phyloP scores from a whole-genome alignment of 1,140 invertebrate species.

The Atta colombica region DNA sequence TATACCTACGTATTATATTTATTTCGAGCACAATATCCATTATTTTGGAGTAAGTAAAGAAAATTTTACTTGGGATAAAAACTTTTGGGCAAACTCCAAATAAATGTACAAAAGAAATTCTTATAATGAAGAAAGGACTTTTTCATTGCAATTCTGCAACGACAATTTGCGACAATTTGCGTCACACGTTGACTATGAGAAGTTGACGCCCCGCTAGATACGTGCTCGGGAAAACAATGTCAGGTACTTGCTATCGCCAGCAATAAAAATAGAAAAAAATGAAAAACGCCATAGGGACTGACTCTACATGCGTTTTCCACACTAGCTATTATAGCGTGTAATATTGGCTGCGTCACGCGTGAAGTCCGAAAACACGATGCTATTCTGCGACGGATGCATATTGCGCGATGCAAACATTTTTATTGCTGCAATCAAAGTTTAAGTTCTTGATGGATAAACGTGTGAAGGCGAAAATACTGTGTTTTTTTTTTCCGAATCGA shows the following conservation, averaged over 20 bases:
- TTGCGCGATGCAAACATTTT: slow-evolving; percentile 40
- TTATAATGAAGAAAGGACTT: background rate
- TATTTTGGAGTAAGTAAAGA: slow-evolving; percentile 1
- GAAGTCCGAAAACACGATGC: slow-evolving; percentile 20
- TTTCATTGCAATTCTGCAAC: background rate
- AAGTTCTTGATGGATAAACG: slow-evolving; percentile 47
- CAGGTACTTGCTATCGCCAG: slow-evolving; percentile 25
- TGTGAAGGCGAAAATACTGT: background rate
- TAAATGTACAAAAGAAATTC: background rate
- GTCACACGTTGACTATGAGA: background rate
- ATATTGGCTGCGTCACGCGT: slow-evolving; percentile 29
- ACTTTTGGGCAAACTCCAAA: background rate
- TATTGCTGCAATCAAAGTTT: slow-evolving; percentile 56
- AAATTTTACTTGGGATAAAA: background rate
- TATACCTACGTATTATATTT: background rate
- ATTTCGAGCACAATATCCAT: background rate
- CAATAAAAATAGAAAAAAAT: slow-evolving; percentile 56
- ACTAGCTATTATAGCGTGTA: slow-evolving; percentile 48
- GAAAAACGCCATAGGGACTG: slow-evolving; percentile 43
- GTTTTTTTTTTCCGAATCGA: background rate
- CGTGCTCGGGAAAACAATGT: slow-evolving; percentile 40
- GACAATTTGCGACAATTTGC: slow-evolving; percentile 23
- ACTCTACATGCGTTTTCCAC: background rate
- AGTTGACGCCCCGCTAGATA: slow-evolving; percentile 39
- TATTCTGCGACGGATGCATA: slow-evolving; percentile 30